Evolutionary conservation across 2,888 invertebrate genomes (phyloP), one percentile per base, ranked within the genome.

Genomic region (Stenichneumon culpator): DNA sequence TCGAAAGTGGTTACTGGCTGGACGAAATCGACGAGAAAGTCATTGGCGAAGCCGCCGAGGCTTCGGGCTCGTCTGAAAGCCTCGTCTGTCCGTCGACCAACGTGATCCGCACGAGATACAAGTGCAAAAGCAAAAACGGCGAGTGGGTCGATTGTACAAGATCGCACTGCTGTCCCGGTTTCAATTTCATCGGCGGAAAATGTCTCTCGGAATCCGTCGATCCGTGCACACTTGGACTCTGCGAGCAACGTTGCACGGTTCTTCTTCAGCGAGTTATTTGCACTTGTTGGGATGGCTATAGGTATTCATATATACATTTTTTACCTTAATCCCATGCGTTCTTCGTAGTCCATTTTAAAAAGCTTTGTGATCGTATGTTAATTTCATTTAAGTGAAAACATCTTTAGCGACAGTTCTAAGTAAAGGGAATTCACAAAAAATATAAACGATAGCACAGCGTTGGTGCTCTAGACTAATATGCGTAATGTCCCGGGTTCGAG

Each of bases 191-290:
- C 69, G 95, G 95, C 81, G 96, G 96, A 87, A 95, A 96, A 88
- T 96, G 96, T 90, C 94, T 96, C 78, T 94, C 95, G 6, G 95
- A 95, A 89, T 94, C 95, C 2, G 94, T 95, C 87, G 96, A 96
- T 89, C 96, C 96, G 0, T 96, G 96, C 93, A 95, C 95, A 68
- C 93, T 96, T 90, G 94, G 95, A 86, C 93, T 96, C 16, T 96
- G 96, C 91, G 96, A 96, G 92, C 96, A 96, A 90, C 95, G 95
- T 68, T 96, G 96, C 90, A 95, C 95, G 39, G 95, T 96, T n/a
- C 95, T 95, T 74, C 94, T 95, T 19, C 95, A 96, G 84, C 93
- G 95, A 60, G 94, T 96, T 47, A 96, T 96, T 93, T 96, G 96
- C 92, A 95, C 96, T 36, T 96, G 96, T 90, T 95, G 95, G 90